Base-by-base conservation (phyloP, 2,888 invertebrate species). In the Tenthredo distinguenda region DNA sequence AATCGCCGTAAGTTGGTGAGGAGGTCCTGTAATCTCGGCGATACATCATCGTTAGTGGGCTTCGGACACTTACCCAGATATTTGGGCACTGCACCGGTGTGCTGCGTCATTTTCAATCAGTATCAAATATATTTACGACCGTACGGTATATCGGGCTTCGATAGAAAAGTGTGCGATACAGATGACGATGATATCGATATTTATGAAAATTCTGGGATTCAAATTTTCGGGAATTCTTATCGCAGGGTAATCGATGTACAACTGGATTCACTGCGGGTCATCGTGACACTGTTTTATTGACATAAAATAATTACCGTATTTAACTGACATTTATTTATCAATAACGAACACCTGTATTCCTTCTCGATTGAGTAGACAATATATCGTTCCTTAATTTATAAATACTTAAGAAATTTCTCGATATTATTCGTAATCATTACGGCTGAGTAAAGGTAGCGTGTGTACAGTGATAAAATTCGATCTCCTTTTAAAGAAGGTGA, bases 41-140 rank as follows among this genome's bases (percentile, higher is more conserved):
- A 90, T 90, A 89, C 89, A 91, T 90, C 90, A 90, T 90, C 90
- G 90, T 90, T 90, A 91, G 89, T 87, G 87, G 89, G 88, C 87
- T 90, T 89, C 88, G 86, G 89, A 90, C 88, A 76, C 47, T 76
- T 21, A 40, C 26, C 47, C 50, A 43, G 21, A 18, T 58, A 26
- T 76, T 76, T 76, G 21, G 26, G 47, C 47, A 76, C 9, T 37
- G 76, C 71, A n/a, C 10, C 62, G 12, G 9, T 26, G 62, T 62
- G 62, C 26, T 62, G 40, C 76, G 76, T 76, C 47, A 47, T 40
- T 76, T 76, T 76, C 76, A 76, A 50, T 76, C 76, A 76, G 76
- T 76, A 76, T 43, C 40, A 71, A 34, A 71, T 71, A 26, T 37
- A 71, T 18, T 71, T 37, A 55, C n/a, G 55, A 55, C 6, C 18